These are phyloP conservation scores for Carollia perspicillata DNA, from an alignment of 2,113 vertebrate species.

Conservation along the genomic window DNA sequence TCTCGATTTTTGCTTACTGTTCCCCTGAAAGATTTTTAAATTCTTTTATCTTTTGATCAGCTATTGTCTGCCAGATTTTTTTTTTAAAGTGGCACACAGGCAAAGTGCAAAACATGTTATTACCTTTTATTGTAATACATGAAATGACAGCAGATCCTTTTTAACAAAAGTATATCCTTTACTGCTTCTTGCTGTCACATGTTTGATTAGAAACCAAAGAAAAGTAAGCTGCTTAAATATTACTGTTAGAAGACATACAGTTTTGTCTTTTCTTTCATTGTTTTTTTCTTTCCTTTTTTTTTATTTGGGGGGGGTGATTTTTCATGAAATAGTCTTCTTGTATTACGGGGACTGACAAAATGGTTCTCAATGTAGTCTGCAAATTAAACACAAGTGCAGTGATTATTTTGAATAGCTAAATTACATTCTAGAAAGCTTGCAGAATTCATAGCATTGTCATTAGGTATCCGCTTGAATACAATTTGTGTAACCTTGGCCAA, in stretches of 20 bases:
- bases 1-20: constrained; percentile 85
- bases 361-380: constrained; percentile 86
- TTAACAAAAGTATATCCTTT: constrained; percentile 86
- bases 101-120: constrained; percentile 88
- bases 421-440: constrained; percentile 93
- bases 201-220: constrained; percentile 85
- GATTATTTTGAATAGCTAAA: constrained; percentile 95
- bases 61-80: constrained; percentile 82
- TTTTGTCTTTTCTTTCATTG: constrained; percentile 81
- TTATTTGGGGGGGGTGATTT: constrained; percentile 69
- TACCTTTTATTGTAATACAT: constrained; percentile 85
- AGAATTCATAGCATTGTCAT: constrained; percentile 94
- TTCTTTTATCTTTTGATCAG: constrained; percentile 85
- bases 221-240: constrained; percentile 84
- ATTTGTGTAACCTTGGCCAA: constrained; percentile 97
- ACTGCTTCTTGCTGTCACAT: constrained; percentile 84
- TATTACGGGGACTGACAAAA: constrained; percentile 87
- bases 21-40: constrained; percentile 74
- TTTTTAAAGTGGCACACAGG: constrained; percentile 76
- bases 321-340: constrained; percentile 85
- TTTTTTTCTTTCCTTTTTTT: constrained; percentile 62
- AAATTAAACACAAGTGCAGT: constrained; percentile 90
- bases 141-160: constrained; percentile 86
- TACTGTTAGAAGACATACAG: constrained; percentile 79
- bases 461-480: constrained; percentile 91